Conservation (phyloP, 1,140 invertebrate species). For the Panagrolaimus sp. region DNA sequence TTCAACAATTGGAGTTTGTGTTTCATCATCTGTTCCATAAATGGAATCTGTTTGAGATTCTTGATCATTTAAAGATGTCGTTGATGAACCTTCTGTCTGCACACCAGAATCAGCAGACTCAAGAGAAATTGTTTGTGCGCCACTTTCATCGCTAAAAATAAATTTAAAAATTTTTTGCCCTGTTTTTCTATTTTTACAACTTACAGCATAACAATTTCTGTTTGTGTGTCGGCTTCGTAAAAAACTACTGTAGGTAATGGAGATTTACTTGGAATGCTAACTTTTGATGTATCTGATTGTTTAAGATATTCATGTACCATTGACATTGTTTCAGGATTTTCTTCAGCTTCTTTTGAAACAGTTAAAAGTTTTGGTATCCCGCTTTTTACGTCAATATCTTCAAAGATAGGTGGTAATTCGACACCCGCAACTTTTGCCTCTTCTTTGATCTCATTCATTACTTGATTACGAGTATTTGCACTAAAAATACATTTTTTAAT, state of each 20-base stretch:
- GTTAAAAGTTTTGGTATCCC: slow-evolving; percentile 53
- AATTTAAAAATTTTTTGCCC: neutral
- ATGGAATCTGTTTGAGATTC: slow-evolving; percentile 20
- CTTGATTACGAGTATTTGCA: slow-evolving; percentile 45
- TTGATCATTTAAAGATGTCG: slow-evolving; percentile 14
- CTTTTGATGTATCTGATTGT: slow-evolving; percentile 27
- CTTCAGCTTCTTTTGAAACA: slow-evolving; percentile 39
- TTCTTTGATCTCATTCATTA: slow-evolving; percentile 58
- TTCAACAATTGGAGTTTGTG: slow-evolving; percentile 26
- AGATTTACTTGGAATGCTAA: slow-evolving; percentile 21
- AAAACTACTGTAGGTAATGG: slow-evolving; percentile 30
- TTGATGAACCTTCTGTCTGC: slow-evolving; percentile 24
- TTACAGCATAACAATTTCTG: slow-evolving; percentile 46
- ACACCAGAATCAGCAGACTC: slow-evolving; percentile 32
- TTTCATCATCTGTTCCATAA: slow-evolving; percentile 21
- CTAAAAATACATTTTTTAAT: slow-evolving; percentile 35
- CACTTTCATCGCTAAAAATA: slow-evolving; percentile 51
- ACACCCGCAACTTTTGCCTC: slow-evolving; percentile 57
- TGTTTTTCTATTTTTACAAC: slow-evolving; percentile 16
- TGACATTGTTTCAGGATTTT: slow-evolving; percentile 34
- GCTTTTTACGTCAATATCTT: slow-evolving; percentile 54
- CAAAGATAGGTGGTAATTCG: slow-evolving; percentile 56
- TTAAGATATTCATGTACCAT: slow-evolving; percentile 44
- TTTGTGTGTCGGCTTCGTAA: slow-evolving; percentile 47
- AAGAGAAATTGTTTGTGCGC: slow-evolving; percentile 44